phyloP scores from a whole-genome alignment of 2,113 vertebrate genomes.

The Manacus vitellinus region DNA sequence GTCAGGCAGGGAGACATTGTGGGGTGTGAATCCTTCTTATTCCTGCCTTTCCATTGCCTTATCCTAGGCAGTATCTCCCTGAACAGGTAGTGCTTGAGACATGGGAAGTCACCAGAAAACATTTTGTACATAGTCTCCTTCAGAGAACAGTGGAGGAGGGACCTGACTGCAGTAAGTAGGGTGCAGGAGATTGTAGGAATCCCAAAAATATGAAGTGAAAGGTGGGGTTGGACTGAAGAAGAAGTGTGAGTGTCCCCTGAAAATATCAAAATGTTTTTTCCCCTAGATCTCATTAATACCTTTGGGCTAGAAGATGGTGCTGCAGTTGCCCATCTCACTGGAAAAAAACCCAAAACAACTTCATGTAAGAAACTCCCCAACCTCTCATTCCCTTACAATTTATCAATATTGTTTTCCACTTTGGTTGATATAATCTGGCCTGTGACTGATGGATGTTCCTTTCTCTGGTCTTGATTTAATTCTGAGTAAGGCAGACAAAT shows the following conservation, averaged over 20 bases:
- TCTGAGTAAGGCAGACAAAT: not conserved
- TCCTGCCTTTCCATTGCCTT: not conserved
- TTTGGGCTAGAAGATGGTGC: not conserved
- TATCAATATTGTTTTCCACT: not conserved
- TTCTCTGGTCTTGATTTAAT: conserved; percentile 24
- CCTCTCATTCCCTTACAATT: not conserved
- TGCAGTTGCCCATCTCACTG: not conserved
- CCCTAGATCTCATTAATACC: not conserved
- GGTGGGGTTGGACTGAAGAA: not conserved
- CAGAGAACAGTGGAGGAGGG: not conserved
- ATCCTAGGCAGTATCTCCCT: not conserved
- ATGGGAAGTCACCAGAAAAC: not conserved
- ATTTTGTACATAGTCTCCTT: rapidly evolving
- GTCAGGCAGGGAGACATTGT: not conserved
- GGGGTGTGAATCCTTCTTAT: not conserved
- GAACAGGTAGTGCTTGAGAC: not conserved
- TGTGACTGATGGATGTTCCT: not conserved
- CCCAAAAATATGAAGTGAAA: not conserved
- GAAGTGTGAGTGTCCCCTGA: rapidly evolving
- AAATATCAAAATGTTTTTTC: not conserved
- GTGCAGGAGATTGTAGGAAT: not conserved
- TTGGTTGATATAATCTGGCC: not conserved
- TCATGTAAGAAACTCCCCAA: not conserved
- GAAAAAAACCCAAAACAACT: not conserved
- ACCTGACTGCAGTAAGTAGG: not conserved